Percentiles rank a stretch among this genome's conserved stretches.
phyloP scores from a whole-genome alignment of 2,888 invertebrate species.

The Drosophila koepferae region DNA sequence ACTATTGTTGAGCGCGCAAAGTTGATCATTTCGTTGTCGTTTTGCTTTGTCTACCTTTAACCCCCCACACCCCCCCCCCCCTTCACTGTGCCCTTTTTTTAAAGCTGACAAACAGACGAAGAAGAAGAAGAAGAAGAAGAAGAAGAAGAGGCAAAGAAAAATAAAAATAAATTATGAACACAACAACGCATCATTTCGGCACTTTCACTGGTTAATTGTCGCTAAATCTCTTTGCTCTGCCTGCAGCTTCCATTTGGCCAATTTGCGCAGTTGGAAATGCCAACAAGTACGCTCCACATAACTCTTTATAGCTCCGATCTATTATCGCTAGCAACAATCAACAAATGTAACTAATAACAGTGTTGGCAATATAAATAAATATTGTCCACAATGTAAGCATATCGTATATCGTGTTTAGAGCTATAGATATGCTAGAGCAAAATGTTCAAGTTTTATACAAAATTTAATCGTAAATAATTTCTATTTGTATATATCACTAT shows the following conservation, averaged over 20 bases:
- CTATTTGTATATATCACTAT: no score
- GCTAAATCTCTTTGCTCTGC: constrained; percentile 66
- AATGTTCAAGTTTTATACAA: no score
- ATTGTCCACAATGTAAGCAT: neutral
- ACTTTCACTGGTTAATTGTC: constrained; percentile 75
- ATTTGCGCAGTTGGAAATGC: constrained; percentile 6
- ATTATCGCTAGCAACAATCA: neutral
- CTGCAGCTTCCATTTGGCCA: constrained; percentile 25
- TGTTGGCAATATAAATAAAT: neutral
- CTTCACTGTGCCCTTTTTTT: constrained; percentile 6
- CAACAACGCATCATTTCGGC: constrained; percentile 51
- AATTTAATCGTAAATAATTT: no score
- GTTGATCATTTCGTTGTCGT: constrained; percentile 30
- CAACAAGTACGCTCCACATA: constrained; percentile 21
- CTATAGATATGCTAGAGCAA: no score
- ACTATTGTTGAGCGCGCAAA: constrained; percentile 20
- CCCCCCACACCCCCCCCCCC: no score
- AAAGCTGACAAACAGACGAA: constrained; percentile 30
- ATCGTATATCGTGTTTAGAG: no score
- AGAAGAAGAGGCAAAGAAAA: neutral
- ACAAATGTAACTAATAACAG: neutral
- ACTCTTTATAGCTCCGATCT: neutral
- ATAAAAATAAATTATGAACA: constrained; percentile 4
- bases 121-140: neutral
- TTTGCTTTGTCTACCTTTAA: constrained; percentile 6